Evolutionary conservation across 2,888 invertebrate species (phyloP), one percentile per base, ranked within the genome.

Genomic region (Phalangium opilio): DNA sequence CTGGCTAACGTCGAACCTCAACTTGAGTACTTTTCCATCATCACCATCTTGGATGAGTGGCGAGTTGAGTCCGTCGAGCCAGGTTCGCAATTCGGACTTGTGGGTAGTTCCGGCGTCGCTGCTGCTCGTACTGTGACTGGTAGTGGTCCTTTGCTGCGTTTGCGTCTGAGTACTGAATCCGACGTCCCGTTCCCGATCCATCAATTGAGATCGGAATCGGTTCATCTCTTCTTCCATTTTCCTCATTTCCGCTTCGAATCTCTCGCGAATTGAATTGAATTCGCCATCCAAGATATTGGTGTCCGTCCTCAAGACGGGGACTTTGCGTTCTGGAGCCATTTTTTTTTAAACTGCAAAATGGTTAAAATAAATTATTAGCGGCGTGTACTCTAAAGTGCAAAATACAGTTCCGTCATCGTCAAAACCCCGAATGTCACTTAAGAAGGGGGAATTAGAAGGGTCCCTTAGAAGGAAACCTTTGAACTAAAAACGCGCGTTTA

Each of bases 221-320:
- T 82, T 81, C 93, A 93, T 93, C 73, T 93, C 93, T 63, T 91
- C 91, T 73, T 95, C 93, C 86, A 95, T 93, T 73, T 90, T 87
- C 63, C 83, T 77, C 93, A 95, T 93, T 75, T 95, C 93, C 56
- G 83, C 81, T 70, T 93, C 91, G 70, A 91, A 91, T 60, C 87
- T 75, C 68, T 90, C 90, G 63, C 90, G 78, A 67, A 95, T 93
- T 71, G 83, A 89, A 65, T 85, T 84, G 74, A 91, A 93, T 72
- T 93, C 93, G 59, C 84, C 84, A 71, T 93, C 90, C 72, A 90
- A 84, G 67, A 93, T 85, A 73, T 85, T 86, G 74, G 86, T 86
- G 70, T 90, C 89, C 61, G 86, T 84, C 69, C 87, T 75, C 72
- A 83, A 84, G 72, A 90, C 86, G 63, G 90, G 90, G 20, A 64